Evolutionary conservation across 64 coral and sea anemone species (phyloP), one percentile per base, ranked within the genome.

Genomic region (Orbicella faveolata): DNA sequence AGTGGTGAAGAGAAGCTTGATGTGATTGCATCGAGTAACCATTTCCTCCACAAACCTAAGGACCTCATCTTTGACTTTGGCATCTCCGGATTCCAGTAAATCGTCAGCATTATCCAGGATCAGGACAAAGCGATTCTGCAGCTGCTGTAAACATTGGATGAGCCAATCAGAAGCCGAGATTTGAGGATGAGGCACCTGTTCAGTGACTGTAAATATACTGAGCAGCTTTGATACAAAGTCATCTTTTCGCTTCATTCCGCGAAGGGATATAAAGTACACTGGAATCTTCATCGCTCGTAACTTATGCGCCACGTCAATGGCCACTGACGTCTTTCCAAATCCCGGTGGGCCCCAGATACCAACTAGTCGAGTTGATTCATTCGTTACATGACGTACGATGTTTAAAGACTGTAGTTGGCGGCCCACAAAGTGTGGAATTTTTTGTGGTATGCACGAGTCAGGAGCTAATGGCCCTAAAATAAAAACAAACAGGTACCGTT

Each of bases 291-390:
- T 34, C 12, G 25, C 52, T 67, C 34, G 36, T 73, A 87, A 33
- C 2, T 87, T 19, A 74, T 72, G 84, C 3, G 84, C 84, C 2
- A 54, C 36, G 10, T 52, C 35, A 39, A 54, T 87, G 66, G 35
- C 41, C 37, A 55, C 52, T 18, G 67, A 87, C 53, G 84, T 87
- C 53, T 87, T 86, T 18, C 63, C 59, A 86, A 86, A 86, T 70
- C 33, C 83, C 23, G 83, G 57, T 48, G 83, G 68, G 33, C 84
- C 84, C 44, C 84, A 87, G 9, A 73, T 26, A 26, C 53, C 26
- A 6, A 73, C 44, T 37, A 87, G 39, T 74, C 73, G 84, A 33
- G 84, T 87, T 13, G 18, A 3, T 74, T 53, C 41, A 72, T 87
- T 34, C 30, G 30, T 30, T 30, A 30, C 30, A 30, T 30, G 30